These are phyloP conservation scores for Pampus argenteus DNA, from an alignment of 2,797 vertebrate species.

Conservation along the genomic window DNA sequence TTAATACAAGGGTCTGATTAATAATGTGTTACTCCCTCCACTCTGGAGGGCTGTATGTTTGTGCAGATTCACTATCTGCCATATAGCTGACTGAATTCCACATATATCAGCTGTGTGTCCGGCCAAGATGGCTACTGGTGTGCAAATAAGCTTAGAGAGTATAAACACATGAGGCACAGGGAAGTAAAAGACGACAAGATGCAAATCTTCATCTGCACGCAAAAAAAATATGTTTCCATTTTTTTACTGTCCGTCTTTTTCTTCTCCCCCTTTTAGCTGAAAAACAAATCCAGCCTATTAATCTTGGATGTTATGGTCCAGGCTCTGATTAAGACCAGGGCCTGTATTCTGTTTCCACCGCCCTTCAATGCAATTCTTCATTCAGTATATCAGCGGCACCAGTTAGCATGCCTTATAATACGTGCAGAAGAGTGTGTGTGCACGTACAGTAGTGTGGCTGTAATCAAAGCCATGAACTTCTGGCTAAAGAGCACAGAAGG, in stretches of 20 bases:
- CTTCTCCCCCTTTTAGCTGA: constrained; percentile 34
- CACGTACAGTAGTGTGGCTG: constrained; percentile 21
- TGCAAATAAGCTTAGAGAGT: constrained; percentile 46
- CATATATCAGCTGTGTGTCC: constrained; percentile 49
- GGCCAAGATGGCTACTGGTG: constrained; percentile 45
- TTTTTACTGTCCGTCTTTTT: constrained; percentile 45
- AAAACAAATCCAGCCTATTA: constrained; percentile 71
- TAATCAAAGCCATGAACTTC: constrained; percentile 51
- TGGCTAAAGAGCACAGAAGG: constrained; percentile 43
- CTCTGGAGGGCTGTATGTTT: constrained; percentile 45
- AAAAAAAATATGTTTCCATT: constrained; percentile 40
- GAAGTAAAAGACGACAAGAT: constrained; percentile 24
- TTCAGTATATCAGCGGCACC: constrained; percentile 65
- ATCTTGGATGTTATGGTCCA: constrained; percentile 64
- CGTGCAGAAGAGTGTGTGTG: constrained; percentile 6
- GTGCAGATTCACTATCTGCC: constrained; percentile 51
- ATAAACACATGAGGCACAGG: constrained; percentile 25
- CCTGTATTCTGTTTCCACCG: constrained; percentile 74
- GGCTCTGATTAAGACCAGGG: constrained; percentile 77
- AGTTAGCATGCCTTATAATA: constrained; percentile 52
- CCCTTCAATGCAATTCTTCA: constrained; percentile 69
- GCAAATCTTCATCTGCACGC: constrained; percentile 36
- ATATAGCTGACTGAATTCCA: constrained; percentile 45
- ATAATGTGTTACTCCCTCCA: constrained; percentile 42
- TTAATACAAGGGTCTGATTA: constrained; percentile 45